Conservation (phyloP, 1,140 invertebrate genomes). For the Calosoma granatense region DNA sequence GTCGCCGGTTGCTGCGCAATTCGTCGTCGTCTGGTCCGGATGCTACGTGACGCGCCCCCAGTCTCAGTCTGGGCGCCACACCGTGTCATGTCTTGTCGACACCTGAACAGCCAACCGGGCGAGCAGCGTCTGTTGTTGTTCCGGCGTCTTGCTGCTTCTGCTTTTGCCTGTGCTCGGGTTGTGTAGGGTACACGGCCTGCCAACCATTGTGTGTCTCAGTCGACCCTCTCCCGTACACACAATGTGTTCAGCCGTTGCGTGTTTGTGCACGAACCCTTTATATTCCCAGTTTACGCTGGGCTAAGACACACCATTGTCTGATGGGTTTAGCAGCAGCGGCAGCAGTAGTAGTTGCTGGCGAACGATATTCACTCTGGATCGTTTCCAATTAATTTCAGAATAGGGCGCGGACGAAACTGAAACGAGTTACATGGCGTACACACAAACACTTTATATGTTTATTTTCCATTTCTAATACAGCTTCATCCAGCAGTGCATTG, state of each 20-base stretch:
- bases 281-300: neutral
- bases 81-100: neutral
- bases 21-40: too few species aligned
- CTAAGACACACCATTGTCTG: constrained; percentile 6
- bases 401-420: neutral
- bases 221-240: neutral
- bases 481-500: too few species aligned
- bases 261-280: constrained; percentile 1
- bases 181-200: neutral
- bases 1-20: constrained; percentile 6
- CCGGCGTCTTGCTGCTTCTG: too few species aligned
- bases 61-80: neutral
- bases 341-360: neutral
- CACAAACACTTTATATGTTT: too few species aligned
- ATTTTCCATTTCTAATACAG: too few species aligned
- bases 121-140: too few species aligned
- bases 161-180: too few species aligned
- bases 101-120: neutral
- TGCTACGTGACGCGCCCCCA: neutral
- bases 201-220: neutral
- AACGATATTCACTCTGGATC: neutral
- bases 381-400: constrained; percentile 3
- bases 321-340: neutral
- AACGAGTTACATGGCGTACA: too few species aligned
- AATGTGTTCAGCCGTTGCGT: neutral